These are phyloP conservation scores for Rhamphomyia laevipes DNA, from an alignment of 2,888 invertebrate species.

Conservation along the genomic window DNA sequence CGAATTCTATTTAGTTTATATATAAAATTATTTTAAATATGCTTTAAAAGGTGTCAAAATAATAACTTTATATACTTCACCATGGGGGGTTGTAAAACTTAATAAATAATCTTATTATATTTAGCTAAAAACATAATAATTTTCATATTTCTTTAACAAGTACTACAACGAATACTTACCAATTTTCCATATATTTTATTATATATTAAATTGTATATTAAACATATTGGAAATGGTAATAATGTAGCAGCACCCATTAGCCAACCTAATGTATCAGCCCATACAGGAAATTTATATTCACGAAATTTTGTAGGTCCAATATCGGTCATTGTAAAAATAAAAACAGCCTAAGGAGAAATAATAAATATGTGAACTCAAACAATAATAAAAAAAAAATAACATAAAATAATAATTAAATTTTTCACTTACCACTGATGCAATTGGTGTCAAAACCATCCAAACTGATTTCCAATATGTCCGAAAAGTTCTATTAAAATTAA, in stretches of 20 bases:
- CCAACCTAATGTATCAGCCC: conserved; percentile 62
- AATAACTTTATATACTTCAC: too few relatives aligned
- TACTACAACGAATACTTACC: background rate
- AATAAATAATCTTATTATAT: too few relatives aligned
- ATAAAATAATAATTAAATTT: conserved; percentile 10
- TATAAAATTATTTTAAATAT: too few relatives aligned
- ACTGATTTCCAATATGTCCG: conserved; percentile 57
- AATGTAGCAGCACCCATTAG: conserved; percentile 58
- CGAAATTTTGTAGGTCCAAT: conserved; percentile 53
- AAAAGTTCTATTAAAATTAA: conserved; percentile 48
- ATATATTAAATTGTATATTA: conserved; percentile 34
- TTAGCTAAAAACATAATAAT: too few relatives aligned
- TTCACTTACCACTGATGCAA: conserved; percentile 52
- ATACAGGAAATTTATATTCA: conserved; percentile 53
- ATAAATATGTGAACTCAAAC: conserved; percentile 3
- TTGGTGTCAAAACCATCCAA: conserved; percentile 60
- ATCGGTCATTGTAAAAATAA: conserved; percentile 58
- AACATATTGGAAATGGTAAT: conserved; percentile 53
- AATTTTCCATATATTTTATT: conserved; percentile 15
- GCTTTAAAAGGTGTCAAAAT: too few relatives aligned
- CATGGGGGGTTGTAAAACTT: too few relatives aligned
- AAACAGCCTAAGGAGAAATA: conserved; percentile 54
- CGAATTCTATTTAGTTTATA: too few relatives aligned
- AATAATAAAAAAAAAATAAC: conserved; percentile 13
- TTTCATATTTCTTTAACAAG: too few relatives aligned